Percentiles rank a stretch among this genome's conserved stretches.
Conservation (phyloP, 2,888 invertebrate species). For the Protonemura montana region DNA sequence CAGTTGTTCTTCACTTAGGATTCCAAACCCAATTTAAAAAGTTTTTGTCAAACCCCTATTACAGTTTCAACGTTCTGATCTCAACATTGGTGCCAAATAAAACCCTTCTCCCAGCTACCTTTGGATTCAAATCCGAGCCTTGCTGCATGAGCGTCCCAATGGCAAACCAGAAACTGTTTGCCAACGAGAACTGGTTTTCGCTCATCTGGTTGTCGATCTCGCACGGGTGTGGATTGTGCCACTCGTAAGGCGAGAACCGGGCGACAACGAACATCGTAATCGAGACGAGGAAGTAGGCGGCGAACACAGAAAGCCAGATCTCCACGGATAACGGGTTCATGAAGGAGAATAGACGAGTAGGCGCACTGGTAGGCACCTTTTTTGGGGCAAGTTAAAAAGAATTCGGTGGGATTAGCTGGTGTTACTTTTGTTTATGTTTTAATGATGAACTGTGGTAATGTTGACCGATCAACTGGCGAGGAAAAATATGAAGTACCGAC, state of each 20-base stretch:
- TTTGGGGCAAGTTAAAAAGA: slow-evolving; percentile 46
- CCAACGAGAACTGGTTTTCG: slow-evolving; percentile 82
- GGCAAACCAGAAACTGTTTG: slow-evolving; percentile 88
- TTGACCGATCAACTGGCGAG: too few relatives aligned
- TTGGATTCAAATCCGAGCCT: slow-evolving; percentile 81
- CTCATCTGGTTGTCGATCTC: slow-evolving; percentile 68
- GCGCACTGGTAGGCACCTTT: slow-evolving; percentile 75
- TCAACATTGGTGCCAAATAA: background rate
- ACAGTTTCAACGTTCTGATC: background rate
- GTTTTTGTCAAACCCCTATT: too few relatives aligned
- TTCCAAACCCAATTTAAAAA: too few relatives aligned
- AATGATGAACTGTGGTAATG: too few relatives aligned
- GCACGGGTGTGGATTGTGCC: slow-evolving; percentile 77
- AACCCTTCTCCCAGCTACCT: slow-evolving; percentile 58
- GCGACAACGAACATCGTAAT: slow-evolving; percentile 81
- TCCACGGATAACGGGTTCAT: slow-evolving; percentile 86
- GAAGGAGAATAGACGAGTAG: slow-evolving; percentile 80
- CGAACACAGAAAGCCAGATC: slow-evolving; percentile 85
- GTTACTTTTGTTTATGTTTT: background rate
- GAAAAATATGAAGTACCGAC: too few relatives aligned
- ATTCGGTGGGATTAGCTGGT: background rate
- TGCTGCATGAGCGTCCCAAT: slow-evolving; percentile 90
- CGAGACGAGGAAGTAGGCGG: slow-evolving; percentile 81
- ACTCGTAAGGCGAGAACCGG: slow-evolving; percentile 81
- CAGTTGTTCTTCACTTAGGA: too few relatives aligned